Evolutionary conservation across 2,888 invertebrate genomes (phyloP).

Genomic region (Chorisops tibialis): DNA sequence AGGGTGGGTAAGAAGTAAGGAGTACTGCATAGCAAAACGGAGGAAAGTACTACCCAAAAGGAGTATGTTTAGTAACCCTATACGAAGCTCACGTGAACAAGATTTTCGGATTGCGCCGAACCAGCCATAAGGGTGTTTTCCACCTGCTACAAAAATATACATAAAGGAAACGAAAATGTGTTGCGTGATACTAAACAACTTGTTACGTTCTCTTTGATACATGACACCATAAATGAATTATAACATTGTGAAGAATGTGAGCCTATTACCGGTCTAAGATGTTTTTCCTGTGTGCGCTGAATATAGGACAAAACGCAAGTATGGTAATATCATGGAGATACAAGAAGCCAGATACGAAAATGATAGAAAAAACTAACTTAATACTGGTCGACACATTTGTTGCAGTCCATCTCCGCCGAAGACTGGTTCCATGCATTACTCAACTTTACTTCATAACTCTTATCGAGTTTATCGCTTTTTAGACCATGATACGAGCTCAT

Average conservation of each 20-base stretch:
- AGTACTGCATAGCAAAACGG: too few species aligned
- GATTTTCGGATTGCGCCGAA: too few species aligned
- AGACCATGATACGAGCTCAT: conserved; percentile 20
- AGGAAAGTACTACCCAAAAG: too few species aligned
- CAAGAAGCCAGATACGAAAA: not conserved
- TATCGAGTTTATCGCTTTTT: conserved; percentile 22
- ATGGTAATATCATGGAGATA: conserved; percentile 21
- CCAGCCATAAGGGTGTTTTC: too few species aligned
- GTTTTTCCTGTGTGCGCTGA: not conserved
- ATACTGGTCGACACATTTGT: conserved; percentile 23
- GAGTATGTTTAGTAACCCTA: too few species aligned
- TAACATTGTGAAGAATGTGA: conserved; percentile 5
- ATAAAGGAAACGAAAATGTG: too few species aligned
- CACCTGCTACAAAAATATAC: too few species aligned
- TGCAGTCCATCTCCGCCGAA: conserved; percentile 1
- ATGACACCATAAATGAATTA: conserved; percentile 17
- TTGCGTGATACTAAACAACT: conserved; percentile 2
- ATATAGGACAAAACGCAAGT: conserved; percentile 19
- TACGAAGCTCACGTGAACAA: too few species aligned
- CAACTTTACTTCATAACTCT: conserved; percentile 23
- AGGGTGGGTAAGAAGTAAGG: too few species aligned
- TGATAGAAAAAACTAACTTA: conserved; percentile 4
- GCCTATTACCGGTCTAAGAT: conserved; percentile 11
- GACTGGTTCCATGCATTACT: conserved; percentile 9
- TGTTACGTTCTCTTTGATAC: conserved; percentile 12